These are phyloP conservation scores for Phaethon lepturus DNA, from an alignment of 2,113 vertebrate species.

Conservation along the genomic window DNA sequence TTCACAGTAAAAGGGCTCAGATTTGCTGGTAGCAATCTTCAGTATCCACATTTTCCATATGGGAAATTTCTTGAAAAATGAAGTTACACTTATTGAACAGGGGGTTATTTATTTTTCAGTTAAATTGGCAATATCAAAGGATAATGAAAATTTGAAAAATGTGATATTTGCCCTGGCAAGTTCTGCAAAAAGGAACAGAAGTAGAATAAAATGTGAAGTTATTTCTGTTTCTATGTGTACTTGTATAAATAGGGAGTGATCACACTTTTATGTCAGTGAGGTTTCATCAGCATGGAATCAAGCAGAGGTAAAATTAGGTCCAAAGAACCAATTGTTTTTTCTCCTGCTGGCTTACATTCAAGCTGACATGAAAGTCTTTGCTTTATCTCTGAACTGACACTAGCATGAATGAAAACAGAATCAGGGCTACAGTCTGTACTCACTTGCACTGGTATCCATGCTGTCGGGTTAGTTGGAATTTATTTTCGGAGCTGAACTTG, in stretches of 20 bases:
- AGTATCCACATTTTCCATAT: background rate
- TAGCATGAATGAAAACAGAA: background rate
- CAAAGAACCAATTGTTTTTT: background rate
- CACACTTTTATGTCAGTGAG: background rate
- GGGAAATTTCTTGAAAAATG: background rate
- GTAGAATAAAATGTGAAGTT: background rate
- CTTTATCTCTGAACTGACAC: slow-evolving; percentile 1
- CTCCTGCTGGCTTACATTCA: background rate
- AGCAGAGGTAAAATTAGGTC: background rate
- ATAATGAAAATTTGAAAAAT: slow-evolving; percentile 3
- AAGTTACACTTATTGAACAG: background rate
- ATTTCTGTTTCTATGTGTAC: background rate
- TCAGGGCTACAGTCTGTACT: background rate
- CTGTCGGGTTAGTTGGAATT: background rate
- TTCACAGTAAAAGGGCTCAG: background rate
- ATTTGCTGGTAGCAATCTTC: background rate
- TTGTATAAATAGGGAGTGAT: background rate
- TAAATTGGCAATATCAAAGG: background rate
- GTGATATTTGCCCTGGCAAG: background rate
- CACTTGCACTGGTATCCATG: background rate
- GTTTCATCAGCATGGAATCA: background rate
- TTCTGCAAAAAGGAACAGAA: background rate
- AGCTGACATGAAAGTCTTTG: background rate
- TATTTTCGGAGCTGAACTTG: background rate
- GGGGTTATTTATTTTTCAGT: background rate